Evolutionary conservation across 2,888 invertebrate species (phyloP).

Genomic region (Tetramorium bicarinatum): DNA sequence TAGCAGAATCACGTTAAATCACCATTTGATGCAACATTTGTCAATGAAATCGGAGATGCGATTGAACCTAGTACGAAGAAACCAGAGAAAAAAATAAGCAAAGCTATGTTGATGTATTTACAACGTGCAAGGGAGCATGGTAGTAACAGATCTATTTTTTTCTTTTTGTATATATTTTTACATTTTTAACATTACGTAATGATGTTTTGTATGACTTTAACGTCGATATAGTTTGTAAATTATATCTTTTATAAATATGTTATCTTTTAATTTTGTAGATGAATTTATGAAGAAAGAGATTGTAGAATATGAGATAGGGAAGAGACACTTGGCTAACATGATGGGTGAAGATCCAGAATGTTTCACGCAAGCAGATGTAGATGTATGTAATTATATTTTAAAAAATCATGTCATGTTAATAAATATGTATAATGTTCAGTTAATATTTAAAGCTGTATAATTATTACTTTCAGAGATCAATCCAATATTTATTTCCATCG

Average conservation of each 20-base stretch:
- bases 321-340: slow-evolving; percentile 98
- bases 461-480: slow-evolving; percentile 90
- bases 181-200: background rate
- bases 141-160: slow-evolving; percentile 71
- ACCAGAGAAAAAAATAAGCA: slow-evolving; percentile 89
- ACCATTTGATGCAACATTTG: background rate
- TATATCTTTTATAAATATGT: slow-evolving; percentile 23
- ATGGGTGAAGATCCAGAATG: slow-evolving; percentile 98
- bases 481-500: slow-evolving; percentile 98
- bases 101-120: slow-evolving; percentile 96
- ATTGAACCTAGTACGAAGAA: background rate
- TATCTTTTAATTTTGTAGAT: slow-evolving; percentile 86
- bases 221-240: background rate
- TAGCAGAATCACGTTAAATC: slow-evolving; percentile 42
- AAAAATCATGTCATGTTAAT: background rate
- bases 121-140: slow-evolving; percentile 93
- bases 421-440: background rate
- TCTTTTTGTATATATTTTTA: background rate
- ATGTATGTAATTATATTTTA: slow-evolving; percentile 89
- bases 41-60: background rate
- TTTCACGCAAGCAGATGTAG: slow-evolving; percentile 95
- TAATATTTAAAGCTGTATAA: slow-evolving; percentile 9
- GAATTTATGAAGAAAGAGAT: slow-evolving; percentile 93
- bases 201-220: background rate
- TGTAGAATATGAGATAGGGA: slow-evolving; percentile 95